These are phyloP conservation scores for Sycobia sp. DNA, from an alignment of 1,140 invertebrate species.

Conservation along the genomic window DNA sequence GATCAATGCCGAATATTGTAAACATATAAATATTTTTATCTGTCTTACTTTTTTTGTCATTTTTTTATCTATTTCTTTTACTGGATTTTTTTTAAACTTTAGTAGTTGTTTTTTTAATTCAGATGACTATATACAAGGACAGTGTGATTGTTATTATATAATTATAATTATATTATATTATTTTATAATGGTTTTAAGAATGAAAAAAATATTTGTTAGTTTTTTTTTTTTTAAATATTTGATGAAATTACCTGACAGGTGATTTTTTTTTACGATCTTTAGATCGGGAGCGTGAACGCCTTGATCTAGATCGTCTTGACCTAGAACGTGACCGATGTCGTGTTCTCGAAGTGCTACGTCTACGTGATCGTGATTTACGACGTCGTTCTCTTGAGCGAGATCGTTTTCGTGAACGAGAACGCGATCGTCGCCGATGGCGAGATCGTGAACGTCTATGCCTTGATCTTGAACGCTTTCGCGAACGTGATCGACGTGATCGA, in stretches of 20 bases:
- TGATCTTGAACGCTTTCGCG: constrained; percentile 65
- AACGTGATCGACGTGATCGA: constrained; percentile 61
- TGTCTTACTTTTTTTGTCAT: no score
- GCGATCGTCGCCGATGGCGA: constrained; percentile 53
- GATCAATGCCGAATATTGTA: no score
- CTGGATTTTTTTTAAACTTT: no score
- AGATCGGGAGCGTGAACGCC: constrained; percentile 65
- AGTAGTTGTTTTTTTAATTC: no score
- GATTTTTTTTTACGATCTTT: constrained; percentile 56
- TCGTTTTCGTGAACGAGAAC: constrained; percentile 58
- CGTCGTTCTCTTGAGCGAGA: constrained; percentile 62
- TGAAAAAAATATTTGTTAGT: no score
- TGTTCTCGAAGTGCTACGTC: constrained; percentile 52
- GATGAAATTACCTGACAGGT: constrained; percentile 20
- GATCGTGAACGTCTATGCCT: constrained; percentile 66
- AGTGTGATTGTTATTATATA: no score
- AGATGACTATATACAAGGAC: no score
- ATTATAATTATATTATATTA: no score
- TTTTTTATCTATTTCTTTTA: no score
- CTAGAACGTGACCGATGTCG: constrained; percentile 51
- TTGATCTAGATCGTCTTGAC: constrained; percentile 47
- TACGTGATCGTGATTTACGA: constrained; percentile 56
- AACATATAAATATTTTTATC: no score
- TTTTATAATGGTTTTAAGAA: no score
- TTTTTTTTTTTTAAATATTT: background rate